These are phyloP conservation scores for Arge pagana DNA, from an alignment of 2,888 invertebrate species.

Conservation along the genomic window DNA sequence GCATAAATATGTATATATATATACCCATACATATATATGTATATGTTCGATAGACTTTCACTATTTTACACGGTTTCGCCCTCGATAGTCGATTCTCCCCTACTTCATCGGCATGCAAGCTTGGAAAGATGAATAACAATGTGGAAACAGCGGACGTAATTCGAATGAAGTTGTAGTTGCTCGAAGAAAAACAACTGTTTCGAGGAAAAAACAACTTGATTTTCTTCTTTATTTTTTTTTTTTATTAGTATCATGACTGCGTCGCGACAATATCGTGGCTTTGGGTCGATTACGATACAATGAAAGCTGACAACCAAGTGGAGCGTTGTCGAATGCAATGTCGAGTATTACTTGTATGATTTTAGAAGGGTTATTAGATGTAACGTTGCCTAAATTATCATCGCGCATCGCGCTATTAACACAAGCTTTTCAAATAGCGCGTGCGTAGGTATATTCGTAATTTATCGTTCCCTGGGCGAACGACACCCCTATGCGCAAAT, in stretches of 20 bases:
- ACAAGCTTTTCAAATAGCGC: not conserved
- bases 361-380: constrained; percentile 1
- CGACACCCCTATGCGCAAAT: no score
- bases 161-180: no score
- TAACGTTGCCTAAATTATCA: not conserved
- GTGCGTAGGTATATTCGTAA: no score
- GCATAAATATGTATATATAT: constrained; percentile 24
- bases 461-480: no score
- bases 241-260: constrained; percentile 11
- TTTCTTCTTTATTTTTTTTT: no score
- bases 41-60: constrained; percentile 51
- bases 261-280: not conserved
- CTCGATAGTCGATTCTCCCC: constrained; percentile 30
- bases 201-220: no score
- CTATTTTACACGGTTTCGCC: constrained; percentile 48
- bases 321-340: constrained; percentile 7
- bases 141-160: not conserved
- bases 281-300: not conserved
- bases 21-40: constrained; percentile 43
- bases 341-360: constrained; percentile 5
- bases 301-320: constrained; percentile 3
- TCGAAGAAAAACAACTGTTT: no score
- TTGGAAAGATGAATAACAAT: not conserved
- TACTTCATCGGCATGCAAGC: not conserved
- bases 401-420: not conserved